phyloP scores from a whole-genome alignment of 2,888 invertebrate genomes.

The Thera britannica region DNA sequence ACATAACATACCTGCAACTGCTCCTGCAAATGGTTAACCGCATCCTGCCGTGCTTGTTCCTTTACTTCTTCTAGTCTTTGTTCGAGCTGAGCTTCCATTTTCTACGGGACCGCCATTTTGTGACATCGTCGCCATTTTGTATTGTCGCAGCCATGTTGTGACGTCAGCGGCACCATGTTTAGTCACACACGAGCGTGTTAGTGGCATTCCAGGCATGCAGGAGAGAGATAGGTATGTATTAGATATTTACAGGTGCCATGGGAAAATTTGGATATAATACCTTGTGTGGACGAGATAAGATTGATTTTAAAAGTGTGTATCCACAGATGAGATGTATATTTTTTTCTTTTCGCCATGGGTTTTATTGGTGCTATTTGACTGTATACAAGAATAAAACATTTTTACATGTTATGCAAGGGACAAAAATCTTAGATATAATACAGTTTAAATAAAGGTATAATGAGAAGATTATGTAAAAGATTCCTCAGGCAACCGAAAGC shows the following conservation, averaged over 20 bases:
- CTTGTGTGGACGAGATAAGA: conserved; percentile 17
- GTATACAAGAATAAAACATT: background rate
- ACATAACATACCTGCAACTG: conserved; percentile 88
- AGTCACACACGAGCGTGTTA: conserved; percentile 74
- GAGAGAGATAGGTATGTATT: conserved; percentile 50
- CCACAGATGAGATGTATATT: background rate
- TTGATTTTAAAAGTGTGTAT: background rate
- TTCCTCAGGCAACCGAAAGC: conserved; percentile 58
- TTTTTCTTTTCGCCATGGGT: background rate
- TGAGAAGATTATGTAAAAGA: conserved; percentile 5
- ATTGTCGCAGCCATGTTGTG: conserved; percentile 30
- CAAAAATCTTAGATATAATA: conserved; percentile 17
- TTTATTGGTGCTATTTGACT: conserved; percentile 1
- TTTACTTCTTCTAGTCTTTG: conserved; percentile 57
- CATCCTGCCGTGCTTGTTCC: conserved; percentile 87
- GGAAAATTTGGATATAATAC: conserved; percentile 36
- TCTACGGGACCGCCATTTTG: conserved; percentile 42
- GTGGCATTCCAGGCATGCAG: conserved; percentile 79
- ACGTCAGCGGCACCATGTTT: conserved; percentile 50
- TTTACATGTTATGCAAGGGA: conserved; percentile 15
- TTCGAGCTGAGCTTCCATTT: conserved; percentile 56
- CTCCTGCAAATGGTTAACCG: conserved; percentile 88
- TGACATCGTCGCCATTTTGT: conserved; percentile 39
- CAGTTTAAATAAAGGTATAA: background rate
- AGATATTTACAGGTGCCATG: conserved; percentile 47